Conservation (phyloP, 2,113 vertebrate species). For the Canis aureus region DNA sequence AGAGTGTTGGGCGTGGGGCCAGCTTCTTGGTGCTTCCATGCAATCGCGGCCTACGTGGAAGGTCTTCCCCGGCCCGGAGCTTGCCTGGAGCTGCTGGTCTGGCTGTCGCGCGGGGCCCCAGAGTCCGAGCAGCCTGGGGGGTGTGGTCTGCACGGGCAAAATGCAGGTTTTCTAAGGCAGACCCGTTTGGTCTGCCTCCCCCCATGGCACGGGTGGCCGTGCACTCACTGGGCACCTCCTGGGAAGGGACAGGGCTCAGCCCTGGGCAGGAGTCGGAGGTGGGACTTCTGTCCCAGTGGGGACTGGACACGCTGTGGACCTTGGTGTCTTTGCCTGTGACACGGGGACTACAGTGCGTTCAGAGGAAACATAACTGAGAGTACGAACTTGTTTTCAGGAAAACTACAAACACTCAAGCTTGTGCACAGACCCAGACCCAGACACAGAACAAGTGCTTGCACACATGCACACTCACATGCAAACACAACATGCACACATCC, state of each 20-base stretch:
- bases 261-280: neutral
- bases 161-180: neutral
- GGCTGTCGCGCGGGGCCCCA: too few relatives aligned
- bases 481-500: accelerated
- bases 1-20: neutral
- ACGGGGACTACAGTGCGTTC: accelerated
- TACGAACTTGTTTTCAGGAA: neutral
- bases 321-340: neutral
- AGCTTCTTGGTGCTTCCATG: neutral
- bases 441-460: accelerated
- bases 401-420: neutral
- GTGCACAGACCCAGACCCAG: accelerated
- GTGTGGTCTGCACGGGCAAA: accelerated
- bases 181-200: neutral
- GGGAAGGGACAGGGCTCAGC: accelerated
- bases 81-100: neutral
- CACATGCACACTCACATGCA: neutral
- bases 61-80: accelerated
- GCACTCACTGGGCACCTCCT: neutral
- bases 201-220: accelerated
- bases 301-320: too few relatives aligned
- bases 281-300: neutral
- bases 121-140: neutral
- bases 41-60: neutral
- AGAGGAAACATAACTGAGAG: neutral